These are phyloP conservation scores for Polypedilum pembai DNA, from an alignment of 1,140 invertebrate genomes.

Conservation along the genomic window DNA sequence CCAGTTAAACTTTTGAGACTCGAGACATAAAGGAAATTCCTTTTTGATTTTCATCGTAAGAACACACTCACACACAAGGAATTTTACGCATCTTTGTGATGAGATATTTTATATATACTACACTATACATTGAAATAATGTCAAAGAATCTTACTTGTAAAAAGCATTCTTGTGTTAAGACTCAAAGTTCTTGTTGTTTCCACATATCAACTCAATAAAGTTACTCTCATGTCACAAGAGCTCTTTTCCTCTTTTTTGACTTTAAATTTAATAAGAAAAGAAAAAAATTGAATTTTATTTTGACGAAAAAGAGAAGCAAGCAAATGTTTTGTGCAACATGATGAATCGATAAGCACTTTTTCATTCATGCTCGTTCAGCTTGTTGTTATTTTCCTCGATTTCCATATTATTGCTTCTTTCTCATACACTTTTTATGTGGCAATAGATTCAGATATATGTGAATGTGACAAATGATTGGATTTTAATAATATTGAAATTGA, in stretches of 20 bases:
- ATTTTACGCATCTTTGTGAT: neutral
- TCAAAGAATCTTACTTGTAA: neutral
- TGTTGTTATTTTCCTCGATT: neutral
- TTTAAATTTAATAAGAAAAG: neutral
- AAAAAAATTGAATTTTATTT: neutral
- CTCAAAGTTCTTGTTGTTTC: too few species aligned
- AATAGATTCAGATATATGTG: neutral
- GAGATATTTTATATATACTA: neutral
- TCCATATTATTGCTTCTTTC: constrained; percentile 2
- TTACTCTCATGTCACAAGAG: neutral
- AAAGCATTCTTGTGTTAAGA: neutral
- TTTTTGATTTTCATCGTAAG: constrained; percentile 5
- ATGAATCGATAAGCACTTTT: constrained; percentile 17
- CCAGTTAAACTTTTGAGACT: neutral
- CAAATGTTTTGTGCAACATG: neutral
- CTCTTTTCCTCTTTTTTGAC: neutral
- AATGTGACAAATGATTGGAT: constrained; percentile 17
- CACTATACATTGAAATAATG: constrained; percentile 9
- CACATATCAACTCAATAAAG: too few species aligned
- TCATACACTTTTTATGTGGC: neutral
- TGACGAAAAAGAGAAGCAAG: neutral
- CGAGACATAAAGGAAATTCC: constrained; percentile 8
- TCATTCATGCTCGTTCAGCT: neutral
- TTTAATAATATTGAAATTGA: constrained; percentile 20
- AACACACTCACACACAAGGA: neutral